A percentile compares a stretch with the other conserved stretches of the same genome.
Conservation (phyloP, 1,140 invertebrate genomes). For the Thaumatotibia leucotreta region DNA sequence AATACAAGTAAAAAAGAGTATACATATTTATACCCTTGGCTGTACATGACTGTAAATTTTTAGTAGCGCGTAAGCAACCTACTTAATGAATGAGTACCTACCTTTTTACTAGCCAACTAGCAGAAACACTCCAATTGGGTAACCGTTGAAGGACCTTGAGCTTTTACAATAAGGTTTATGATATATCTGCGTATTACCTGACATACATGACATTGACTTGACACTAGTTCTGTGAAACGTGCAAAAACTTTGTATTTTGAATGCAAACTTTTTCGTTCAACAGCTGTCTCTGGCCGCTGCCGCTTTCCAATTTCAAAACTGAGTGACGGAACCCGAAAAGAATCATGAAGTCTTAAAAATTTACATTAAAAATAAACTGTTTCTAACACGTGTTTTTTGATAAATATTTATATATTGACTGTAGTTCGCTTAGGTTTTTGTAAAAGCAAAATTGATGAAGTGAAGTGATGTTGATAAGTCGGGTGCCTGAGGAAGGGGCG, state of each 20-base stretch:
- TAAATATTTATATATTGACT: conserved; percentile 19
- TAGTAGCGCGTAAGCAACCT: too few species aligned
- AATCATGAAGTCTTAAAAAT: conserved; percentile 40
- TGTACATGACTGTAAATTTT: too few species aligned
- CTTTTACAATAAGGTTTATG: background rate
- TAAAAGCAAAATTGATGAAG: conserved; percentile 37
- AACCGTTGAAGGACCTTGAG: too few species aligned
- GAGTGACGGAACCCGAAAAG: background rate
- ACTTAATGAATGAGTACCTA: too few species aligned
- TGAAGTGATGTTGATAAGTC: conserved; percentile 48
- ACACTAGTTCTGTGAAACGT: too few species aligned
- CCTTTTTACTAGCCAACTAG: too few species aligned
- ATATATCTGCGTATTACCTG: background rate
- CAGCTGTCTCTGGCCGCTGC: background rate
- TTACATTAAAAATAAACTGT: conserved; percentile 42
- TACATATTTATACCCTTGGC: too few species aligned
- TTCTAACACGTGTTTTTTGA: conserved; percentile 48
- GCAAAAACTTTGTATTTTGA: too few species aligned
- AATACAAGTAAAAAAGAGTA: too few species aligned
- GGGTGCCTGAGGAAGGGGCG: conserved; percentile 27
- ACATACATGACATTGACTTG: background rate
- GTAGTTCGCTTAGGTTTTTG: conserved; percentile 18
- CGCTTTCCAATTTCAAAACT: conserved; percentile 34
- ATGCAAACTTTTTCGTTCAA: background rate
- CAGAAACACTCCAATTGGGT: too few species aligned